Percentiles rank a stretch among this genome's conserved stretches.
phyloP scores from a whole-genome alignment of 1,140 invertebrate genomes.

The Drosophila littoralis region DNA sequence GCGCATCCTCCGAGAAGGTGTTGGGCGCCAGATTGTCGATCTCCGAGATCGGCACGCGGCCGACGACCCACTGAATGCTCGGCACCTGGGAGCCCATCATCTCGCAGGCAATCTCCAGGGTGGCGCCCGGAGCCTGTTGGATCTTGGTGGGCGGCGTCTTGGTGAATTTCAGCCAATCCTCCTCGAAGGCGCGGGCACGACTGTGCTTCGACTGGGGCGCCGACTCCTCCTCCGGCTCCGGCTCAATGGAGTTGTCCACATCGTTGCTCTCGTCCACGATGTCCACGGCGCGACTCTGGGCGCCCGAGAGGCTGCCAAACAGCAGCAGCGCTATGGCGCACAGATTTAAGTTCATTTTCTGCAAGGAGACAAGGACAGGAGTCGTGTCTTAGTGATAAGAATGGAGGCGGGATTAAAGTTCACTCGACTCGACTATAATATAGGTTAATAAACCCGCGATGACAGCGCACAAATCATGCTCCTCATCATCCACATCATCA shows the following conservation, averaged over 20 bases:
- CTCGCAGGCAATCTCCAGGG: conserved; percentile 88
- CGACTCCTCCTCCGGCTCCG: conserved; percentile 19
- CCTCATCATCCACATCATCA: too few relatives aligned
- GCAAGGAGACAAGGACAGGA: conserved; percentile 18
- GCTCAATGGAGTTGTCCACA: conserved; percentile 79
- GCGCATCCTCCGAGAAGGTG: conserved; percentile 85
- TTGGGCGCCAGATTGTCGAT: conserved; percentile 84
- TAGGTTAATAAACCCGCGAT: conserved; percentile 73
- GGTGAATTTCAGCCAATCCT: conserved; percentile 86
- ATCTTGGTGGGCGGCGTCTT: conserved; percentile 83
- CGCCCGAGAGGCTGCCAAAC: conserved; percentile 59
- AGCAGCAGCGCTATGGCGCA: conserved; percentile 81
- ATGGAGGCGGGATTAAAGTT: conserved; percentile 10
- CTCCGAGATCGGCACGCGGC: conserved; percentile 86
- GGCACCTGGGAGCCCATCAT: conserved; percentile 89
- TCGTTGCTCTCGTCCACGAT: conserved; percentile 71
- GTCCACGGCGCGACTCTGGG: conserved; percentile 74
- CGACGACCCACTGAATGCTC: conserved; percentile 89
- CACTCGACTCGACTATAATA: conserved; percentile 50
- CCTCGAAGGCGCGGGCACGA: conserved; percentile 54
- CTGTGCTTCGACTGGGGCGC: conserved; percentile 37
- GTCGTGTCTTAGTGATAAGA: conserved; percentile 17
- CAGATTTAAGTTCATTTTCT: conserved; percentile 84
- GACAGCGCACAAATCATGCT: conserved; percentile 19
- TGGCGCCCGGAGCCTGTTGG: conserved; percentile 83